Conservation (phyloP, 2,888 invertebrate species). For the Hypolimnas misippus region DNA sequence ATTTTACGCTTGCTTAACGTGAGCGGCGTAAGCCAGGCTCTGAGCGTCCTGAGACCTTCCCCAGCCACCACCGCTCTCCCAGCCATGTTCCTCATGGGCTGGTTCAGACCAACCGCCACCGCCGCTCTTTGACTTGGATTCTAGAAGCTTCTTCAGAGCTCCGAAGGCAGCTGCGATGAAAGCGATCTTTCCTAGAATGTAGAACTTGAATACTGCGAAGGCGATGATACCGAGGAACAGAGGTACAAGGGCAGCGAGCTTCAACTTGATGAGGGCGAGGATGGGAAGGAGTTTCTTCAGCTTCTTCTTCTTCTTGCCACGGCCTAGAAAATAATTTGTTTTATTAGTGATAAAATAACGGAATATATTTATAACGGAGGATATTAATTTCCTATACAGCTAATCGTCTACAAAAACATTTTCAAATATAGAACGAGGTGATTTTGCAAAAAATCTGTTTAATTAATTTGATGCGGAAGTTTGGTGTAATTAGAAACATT, state of each 20-base stretch:
- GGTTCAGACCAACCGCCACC: slow-evolving; percentile 86
- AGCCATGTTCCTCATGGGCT: slow-evolving; percentile 83
- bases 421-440: too few relatives aligned
- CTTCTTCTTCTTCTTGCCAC: slow-evolving; percentile 91
- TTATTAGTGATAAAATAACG: background rate
- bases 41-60: slow-evolving; percentile 87
- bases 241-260: slow-evolving; percentile 89
- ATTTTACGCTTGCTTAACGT: slow-evolving; percentile 73
- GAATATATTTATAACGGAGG: too few relatives aligned
- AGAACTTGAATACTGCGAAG: slow-evolving; percentile 92
- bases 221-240: slow-evolving; percentile 90
- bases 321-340: slow-evolving; percentile 78
- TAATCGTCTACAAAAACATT: background rate
- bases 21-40: slow-evolving; percentile 88
- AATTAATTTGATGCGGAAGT: background rate
- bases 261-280: slow-evolving; percentile 90
- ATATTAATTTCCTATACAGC: background rate
- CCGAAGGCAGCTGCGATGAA: slow-evolving; percentile 90
- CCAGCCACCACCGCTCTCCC: slow-evolving; percentile 83
- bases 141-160: slow-evolving; percentile 87
- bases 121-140: slow-evolving; percentile 87
- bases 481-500: background rate
- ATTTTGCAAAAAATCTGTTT: background rate
- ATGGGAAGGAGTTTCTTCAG: slow-evolving; percentile 90
- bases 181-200: slow-evolving; percentile 92